Evolutionary conservation across 2,113 vertebrate genomes (phyloP).

Genomic region (Ginglymostoma cirratum): DNA sequence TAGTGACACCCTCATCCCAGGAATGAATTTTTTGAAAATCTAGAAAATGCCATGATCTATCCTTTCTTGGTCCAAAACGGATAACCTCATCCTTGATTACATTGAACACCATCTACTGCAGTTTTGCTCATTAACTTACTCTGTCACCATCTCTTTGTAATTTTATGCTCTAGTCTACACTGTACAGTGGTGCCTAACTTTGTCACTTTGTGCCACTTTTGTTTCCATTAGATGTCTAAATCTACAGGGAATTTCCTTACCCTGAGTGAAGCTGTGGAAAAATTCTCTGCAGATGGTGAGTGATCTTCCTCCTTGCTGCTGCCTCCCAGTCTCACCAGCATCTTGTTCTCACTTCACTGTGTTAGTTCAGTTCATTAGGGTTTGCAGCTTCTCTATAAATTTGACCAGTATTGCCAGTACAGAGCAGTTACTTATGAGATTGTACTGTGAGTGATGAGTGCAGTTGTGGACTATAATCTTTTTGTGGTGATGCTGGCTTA

Average conservation of each 20-base stretch:
- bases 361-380: not conserved
- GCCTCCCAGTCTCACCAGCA: not conserved
- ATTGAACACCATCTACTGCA: too few species aligned
- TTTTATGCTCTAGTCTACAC: too few species aligned
- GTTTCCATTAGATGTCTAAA: constrained; percentile 84
- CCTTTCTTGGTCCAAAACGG: too few species aligned
- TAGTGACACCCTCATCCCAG: too few species aligned
- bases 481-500: not conserved
- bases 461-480: not conserved
- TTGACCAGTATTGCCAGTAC: not conserved
- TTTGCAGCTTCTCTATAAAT: not conserved
- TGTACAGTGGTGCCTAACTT: too few species aligned
- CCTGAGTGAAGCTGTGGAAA: constrained; percentile 74
- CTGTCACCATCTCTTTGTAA: too few species aligned
- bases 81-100: too few species aligned
- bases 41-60: too few species aligned
- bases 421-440: not conserved
- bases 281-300: constrained; percentile 94
- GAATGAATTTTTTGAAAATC: too few species aligned
- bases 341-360: not conserved
- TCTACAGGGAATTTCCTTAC: constrained; percentile 98
- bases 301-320: not conserved
- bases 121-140: too few species aligned
- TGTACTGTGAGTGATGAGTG: not conserved
- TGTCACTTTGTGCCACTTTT: not conserved